These are phyloP conservation scores for Drosophila silvestris DNA, from an alignment of 2,888 invertebrate species.

Conservation along the genomic window DNA sequence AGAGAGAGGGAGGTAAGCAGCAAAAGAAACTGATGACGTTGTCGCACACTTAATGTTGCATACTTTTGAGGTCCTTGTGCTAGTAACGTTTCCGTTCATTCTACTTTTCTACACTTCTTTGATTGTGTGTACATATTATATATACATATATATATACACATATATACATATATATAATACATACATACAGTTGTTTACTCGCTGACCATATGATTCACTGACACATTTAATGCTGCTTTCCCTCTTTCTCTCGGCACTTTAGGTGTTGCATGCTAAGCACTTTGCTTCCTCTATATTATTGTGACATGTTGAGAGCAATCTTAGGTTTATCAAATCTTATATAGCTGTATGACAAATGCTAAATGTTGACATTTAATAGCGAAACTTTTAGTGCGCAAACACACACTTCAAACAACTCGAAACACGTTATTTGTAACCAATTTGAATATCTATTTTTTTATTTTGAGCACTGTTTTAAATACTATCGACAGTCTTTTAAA, in stretches of 20 bases:
- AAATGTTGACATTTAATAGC: neutral
- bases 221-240: neutral
- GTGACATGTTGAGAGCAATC: neutral
- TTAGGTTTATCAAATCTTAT: neutral
- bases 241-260: neutral
- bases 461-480: too few relatives aligned
- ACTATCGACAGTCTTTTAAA: neutral
- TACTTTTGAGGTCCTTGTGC: conserved; percentile 79
- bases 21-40: conserved; percentile 42
- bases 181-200: neutral
- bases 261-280: neutral
- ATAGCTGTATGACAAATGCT: neutral
- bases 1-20: neutral
- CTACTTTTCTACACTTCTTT: conserved; percentile 58
- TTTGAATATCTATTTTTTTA: neutral
- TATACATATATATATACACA: neutral
- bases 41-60: conserved; percentile 74
- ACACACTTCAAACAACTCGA: too few relatives aligned
- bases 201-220: neutral
- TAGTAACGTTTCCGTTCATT: conserved; percentile 78
- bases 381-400: too few relatives aligned
- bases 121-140: conserved; percentile 9
- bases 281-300: neutral
- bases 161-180: neutral
- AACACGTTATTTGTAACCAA: neutral